Conservation (phyloP, 1,140 invertebrate genomes). For the Diorhabda sublineata region DNA sequence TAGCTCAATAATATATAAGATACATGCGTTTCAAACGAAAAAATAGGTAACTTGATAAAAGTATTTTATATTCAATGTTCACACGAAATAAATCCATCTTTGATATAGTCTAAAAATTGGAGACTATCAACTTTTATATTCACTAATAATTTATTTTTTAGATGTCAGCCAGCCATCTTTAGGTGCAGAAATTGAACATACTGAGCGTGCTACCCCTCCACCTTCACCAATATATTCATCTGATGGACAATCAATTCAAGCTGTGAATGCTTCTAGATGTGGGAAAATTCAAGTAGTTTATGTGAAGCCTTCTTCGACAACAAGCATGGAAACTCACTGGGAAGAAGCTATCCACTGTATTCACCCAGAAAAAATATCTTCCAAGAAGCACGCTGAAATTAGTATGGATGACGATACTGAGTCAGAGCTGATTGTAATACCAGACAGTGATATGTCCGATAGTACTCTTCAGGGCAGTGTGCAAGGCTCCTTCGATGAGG, state of each 20-base stretch:
- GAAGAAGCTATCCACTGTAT: conserved; percentile 55
- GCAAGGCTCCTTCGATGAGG: conserved; percentile 54
- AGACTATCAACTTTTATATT: too few relatives aligned
- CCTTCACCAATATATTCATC: conserved; percentile 51
- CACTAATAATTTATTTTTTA: conserved; percentile 37
- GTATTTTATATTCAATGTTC: too few relatives aligned
- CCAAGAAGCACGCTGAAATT: conserved; percentile 46
- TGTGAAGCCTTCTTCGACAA: conserved; percentile 48
- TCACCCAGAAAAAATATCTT: conserved; percentile 37
- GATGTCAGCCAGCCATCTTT: conserved; percentile 73
- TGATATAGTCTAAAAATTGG: too few relatives aligned
- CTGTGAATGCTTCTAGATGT: conserved; percentile 49
- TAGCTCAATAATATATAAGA: too few relatives aligned
- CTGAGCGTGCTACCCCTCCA: conserved; percentile 51
- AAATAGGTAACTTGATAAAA: too few relatives aligned
- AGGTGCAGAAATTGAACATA: conserved; percentile 60
- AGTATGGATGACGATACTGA: conserved; percentile 81
- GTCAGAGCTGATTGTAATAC: conserved; percentile 81
- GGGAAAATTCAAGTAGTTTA: conserved; percentile 49
- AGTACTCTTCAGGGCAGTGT: conserved; percentile 72
- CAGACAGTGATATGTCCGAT: conserved; percentile 81
- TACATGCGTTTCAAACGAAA: too few relatives aligned
- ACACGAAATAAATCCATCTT: too few relatives aligned
- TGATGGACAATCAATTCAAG: conserved; percentile 49
- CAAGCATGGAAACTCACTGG: conserved; percentile 67